A percentile compares a stretch with the other conserved stretches of the same genome.
Evolutionary conservation across 2,113 vertebrate genomes (phyloP).

Genomic region (Pseudorasbora parva): DNA sequence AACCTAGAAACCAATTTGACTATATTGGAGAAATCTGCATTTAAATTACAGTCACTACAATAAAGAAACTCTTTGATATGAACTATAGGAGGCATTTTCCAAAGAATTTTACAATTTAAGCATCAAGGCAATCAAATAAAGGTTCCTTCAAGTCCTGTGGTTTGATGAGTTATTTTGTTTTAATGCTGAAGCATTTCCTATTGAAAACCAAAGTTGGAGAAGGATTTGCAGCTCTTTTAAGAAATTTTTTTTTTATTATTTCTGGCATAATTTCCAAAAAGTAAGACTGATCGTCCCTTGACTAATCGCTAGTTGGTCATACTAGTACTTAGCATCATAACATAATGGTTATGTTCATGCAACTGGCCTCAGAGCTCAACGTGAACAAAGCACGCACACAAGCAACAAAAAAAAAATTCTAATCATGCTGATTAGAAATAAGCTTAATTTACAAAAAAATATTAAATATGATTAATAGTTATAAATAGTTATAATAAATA

Average conservation of each 20-base stretch:
- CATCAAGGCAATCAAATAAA: background rate
- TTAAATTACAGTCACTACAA: slow-evolving; percentile 34
- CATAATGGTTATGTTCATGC: too few relatives aligned
- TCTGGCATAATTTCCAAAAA: too few relatives aligned
- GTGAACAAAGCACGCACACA: too few relatives aligned
- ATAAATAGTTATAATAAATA: too few relatives aligned
- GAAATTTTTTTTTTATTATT: background rate
- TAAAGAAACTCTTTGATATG: slow-evolving; percentile 27
- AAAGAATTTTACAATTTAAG: background rate
- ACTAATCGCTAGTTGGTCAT: too few relatives aligned
- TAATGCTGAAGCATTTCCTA: background rate
- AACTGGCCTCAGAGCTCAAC: too few relatives aligned
- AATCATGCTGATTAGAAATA: too few relatives aligned
- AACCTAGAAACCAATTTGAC: slow-evolving; percentile 34
- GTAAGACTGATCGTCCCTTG: too few relatives aligned
- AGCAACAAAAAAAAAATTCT: too few relatives aligned
- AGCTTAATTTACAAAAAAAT: too few relatives aligned
- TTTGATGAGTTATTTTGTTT: background rate
- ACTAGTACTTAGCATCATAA: too few relatives aligned
- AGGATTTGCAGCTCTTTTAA: background rate
- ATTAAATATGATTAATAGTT: too few relatives aligned
- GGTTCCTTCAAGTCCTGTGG: background rate
- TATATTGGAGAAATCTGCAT: slow-evolving; percentile 35
- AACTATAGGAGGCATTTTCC: slow-evolving; percentile 8
- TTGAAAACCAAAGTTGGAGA: background rate